These are phyloP conservation scores for Agraylea sexmaculata DNA, from an alignment of 1,140 invertebrate genomes.

Conservation along the genomic window DNA sequence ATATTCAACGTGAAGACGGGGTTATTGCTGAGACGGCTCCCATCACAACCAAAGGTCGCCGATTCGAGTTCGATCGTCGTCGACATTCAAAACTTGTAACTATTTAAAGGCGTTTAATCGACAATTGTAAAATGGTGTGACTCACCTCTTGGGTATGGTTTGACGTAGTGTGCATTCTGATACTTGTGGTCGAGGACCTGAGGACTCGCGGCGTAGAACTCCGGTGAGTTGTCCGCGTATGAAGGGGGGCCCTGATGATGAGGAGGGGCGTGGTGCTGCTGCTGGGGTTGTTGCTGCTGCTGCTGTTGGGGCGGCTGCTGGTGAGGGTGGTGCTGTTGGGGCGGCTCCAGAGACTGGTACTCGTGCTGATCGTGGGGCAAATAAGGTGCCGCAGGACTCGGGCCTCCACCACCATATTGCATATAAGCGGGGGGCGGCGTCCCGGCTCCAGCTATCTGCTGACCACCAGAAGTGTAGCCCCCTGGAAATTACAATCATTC, in stretches of 20 bases:
- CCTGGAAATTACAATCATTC: conserved; percentile 25
- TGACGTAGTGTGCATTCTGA: conserved; percentile 51
- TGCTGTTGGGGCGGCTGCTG: conserved; percentile 29
- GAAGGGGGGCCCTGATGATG: conserved; percentile 40
- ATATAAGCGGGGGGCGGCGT: conserved; percentile 27
- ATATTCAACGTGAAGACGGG: too few relatives aligned
- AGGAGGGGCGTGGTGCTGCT: conserved; percentile 23
- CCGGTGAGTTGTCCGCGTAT: conserved; percentile 55
- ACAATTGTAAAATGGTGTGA: conserved; percentile 5
- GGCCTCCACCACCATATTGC: conserved; percentile 33
- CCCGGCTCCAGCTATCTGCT: conserved; percentile 24
- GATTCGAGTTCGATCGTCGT: too few relatives aligned
- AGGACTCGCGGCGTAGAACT: conserved; percentile 58
- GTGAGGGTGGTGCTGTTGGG: conserved; percentile 17
- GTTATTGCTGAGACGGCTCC: too few relatives aligned
- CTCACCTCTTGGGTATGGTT: conserved; percentile 55
- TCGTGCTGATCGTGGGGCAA: conserved; percentile 29
- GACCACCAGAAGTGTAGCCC: conserved; percentile 37
- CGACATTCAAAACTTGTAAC: too few relatives aligned
- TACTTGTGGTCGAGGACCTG: conserved; percentile 56
- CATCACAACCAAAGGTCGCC: too few relatives aligned
- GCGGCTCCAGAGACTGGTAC: conserved; percentile 19
- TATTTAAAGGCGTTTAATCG: conserved; percentile 6
- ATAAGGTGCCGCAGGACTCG: conserved; percentile 18
- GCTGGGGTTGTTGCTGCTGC: conserved; percentile 34